Percentiles rank a stretch among this genome's conserved stretches.
Conservation (phyloP, 2,113 vertebrate genomes). For the Cygnus atratus region DNA sequence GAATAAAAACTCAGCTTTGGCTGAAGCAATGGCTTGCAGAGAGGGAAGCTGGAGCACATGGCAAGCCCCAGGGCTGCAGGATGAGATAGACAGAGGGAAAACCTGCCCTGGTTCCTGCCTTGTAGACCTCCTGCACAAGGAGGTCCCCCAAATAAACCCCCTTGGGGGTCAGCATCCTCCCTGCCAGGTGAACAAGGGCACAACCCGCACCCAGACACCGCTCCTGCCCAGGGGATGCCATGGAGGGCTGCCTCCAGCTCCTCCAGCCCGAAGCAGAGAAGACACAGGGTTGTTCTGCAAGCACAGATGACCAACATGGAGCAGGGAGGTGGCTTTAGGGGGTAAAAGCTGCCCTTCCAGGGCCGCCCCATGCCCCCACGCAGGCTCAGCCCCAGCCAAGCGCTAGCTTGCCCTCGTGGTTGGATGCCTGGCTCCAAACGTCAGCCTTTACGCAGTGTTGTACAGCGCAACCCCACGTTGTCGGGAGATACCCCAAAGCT, state of each 20-base stretch:
- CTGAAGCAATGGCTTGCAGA: rapidly evolving
- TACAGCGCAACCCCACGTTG: not conserved
- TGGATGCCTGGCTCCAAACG: not conserved
- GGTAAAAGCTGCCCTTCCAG: not conserved
- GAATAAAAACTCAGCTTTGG: not conserved
- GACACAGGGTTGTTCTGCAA: not conserved
- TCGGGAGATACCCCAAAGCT: slow-evolving; percentile 40
- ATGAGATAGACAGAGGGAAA: not conserved
- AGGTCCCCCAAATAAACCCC: not conserved
- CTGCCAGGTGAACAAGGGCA: not conserved
- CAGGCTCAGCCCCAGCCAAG: not conserved
- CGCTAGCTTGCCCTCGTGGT: not conserved
- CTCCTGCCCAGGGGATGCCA: not conserved
- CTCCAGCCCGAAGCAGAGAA: not conserved
- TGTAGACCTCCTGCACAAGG: not conserved
- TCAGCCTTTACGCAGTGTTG: not conserved
- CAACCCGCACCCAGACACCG: rapidly evolving
- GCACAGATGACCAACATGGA: not conserved
- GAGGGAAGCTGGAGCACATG: not conserved
- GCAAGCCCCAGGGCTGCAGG: not conserved
- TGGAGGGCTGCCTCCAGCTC: rapidly evolving
- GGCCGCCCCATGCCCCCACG: not conserved
- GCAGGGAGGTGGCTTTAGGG: not conserved
- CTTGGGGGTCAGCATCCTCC: not conserved
- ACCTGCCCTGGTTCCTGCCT: not conserved